These are phyloP conservation scores for Myzus persicae DNA, from an alignment of 1,140 invertebrate genomes.

Conservation along the genomic window DNA sequence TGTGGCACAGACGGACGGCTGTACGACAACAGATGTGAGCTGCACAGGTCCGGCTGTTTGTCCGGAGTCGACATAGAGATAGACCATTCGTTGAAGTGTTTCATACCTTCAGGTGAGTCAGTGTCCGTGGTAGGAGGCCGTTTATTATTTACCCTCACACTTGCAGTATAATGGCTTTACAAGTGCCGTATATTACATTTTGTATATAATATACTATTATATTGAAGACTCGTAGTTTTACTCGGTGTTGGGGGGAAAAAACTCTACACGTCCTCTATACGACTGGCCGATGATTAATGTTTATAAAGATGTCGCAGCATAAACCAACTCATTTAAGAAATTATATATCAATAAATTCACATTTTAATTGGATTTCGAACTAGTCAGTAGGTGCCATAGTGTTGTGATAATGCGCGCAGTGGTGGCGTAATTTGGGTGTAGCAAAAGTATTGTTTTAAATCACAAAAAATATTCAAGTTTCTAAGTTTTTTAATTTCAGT, in stretches of 20 bases:
- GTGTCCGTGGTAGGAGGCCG: background rate
- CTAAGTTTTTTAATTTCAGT: too few species aligned
- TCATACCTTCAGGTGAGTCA: constrained; percentile 54
- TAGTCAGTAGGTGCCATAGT: too few species aligned
- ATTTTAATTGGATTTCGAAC: background rate
- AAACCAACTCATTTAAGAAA: background rate
- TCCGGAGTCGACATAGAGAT: constrained; percentile 70
- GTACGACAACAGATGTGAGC: constrained; percentile 80
- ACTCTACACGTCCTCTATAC: background rate
- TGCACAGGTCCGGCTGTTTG: constrained; percentile 76
- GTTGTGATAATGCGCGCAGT: too few species aligned
- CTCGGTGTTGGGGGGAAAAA: background rate
- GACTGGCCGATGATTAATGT: background rate
- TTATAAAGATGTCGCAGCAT: background rate
- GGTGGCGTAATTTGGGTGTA: too few species aligned
- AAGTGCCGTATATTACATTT: background rate
- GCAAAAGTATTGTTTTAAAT: too few species aligned
- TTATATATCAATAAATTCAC: background rate
- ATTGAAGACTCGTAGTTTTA: background rate
- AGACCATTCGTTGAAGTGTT: constrained; percentile 64
- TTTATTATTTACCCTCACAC: background rate
- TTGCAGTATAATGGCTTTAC: background rate
- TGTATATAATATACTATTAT: background rate
- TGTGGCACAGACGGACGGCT: constrained; percentile 79
- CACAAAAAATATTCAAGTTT: too few species aligned